phyloP scores from a whole-genome alignment of 2,797 vertebrate genomes.

The Sternarchorhynchus goeldii region DNA sequence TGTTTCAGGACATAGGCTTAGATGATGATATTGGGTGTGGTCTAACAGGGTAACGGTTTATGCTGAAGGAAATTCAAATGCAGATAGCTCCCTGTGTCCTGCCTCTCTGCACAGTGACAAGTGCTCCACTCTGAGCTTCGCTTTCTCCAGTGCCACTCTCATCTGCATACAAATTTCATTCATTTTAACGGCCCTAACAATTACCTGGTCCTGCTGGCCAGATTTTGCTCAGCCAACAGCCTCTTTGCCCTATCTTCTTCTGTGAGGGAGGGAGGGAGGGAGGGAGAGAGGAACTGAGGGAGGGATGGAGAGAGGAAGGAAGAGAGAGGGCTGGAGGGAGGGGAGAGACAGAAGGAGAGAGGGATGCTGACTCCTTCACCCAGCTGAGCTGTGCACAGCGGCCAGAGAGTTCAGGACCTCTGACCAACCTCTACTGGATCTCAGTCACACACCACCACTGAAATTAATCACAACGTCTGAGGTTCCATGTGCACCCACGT shows the following conservation, averaged over 20 bases:
- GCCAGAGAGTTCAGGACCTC: constrained; percentile 21
- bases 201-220: constrained; percentile 49
- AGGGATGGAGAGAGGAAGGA: constrained; percentile 4
- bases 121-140: constrained; percentile 30
- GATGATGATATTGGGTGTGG: constrained; percentile 39
- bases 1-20: constrained; percentile 22
- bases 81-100: constrained; percentile 32
- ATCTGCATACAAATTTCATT: constrained; percentile 58
- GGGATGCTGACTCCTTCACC: constrained; percentile 15
- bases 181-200: constrained; percentile 52
- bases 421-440: not conserved
- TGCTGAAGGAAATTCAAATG: constrained; percentile 45
- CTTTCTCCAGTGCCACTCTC: constrained; percentile 27
- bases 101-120: constrained; percentile 39
- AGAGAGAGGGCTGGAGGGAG: constrained; percentile 11
- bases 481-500: constrained; percentile 16
- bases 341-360: not conserved
- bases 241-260: constrained; percentile 15
- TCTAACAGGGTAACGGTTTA: constrained; percentile 32
- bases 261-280: constrained; percentile 14
- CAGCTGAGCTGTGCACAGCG: constrained; percentile 35
- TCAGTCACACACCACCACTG: not conserved
- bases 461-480: constrained; percentile 25
- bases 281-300: constrained; percentile 5
- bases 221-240: constrained; percentile 36